phyloP scores from a whole-genome alignment of 2,113 vertebrate genomes.

The Cyprinodon variegatus region DNA sequence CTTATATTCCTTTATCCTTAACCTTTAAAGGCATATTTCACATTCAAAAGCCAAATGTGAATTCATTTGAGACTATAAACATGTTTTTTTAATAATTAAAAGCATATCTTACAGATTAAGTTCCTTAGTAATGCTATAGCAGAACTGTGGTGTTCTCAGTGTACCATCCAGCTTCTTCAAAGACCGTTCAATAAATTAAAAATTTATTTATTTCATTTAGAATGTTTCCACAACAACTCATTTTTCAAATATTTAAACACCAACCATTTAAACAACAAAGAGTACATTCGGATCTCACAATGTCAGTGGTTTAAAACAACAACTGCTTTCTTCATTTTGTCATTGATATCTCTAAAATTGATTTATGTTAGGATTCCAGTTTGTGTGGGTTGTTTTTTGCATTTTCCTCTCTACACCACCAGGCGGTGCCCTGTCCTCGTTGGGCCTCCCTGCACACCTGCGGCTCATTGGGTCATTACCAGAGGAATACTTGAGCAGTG shows the following conservation, averaged over 20 bases:
- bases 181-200: not conserved
- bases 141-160: not conserved
- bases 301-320: not conserved
- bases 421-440: too few species aligned
- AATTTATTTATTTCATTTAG: not conserved
- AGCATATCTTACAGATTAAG: conserved; percentile 2
- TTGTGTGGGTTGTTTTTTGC: too few species aligned
- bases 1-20: not conserved
- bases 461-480: too few species aligned
- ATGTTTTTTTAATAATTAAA: conserved; percentile 19
- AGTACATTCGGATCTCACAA: not conserved
- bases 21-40: not conserved
- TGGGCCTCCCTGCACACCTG: too few species aligned
- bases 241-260: not conserved
- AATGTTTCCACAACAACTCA: conserved; percentile 2
- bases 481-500: too few species aligned
- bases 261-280: not conserved
- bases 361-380: not conserved
- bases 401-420: too few species aligned
- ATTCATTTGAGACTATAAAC: conserved; percentile 46
- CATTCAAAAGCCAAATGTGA: not conserved
- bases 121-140: not conserved
- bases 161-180: not conserved
- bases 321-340: not conserved
- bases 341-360: conserved; percentile 7